These are phyloP conservation scores for Nemopilema nomurai DNA, from an alignment of 30 jellyfish, hydroid and myxozoan genomes.

Conservation along the genomic window DNA sequence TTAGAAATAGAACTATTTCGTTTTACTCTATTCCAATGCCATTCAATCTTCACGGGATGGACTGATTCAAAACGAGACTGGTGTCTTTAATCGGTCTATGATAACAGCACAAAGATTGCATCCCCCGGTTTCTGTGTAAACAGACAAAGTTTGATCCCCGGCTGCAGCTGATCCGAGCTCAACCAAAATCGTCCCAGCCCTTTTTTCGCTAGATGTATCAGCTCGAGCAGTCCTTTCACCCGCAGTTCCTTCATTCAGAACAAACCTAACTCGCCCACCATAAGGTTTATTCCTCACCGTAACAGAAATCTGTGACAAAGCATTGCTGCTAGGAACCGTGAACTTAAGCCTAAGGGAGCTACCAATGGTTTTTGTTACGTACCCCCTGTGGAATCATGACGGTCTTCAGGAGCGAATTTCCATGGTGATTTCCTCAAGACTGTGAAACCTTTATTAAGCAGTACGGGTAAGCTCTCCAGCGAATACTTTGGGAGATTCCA, in stretches of 20 bases:
- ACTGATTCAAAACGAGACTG: too few relatives aligned
- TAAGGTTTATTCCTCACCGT: slow-evolving; percentile 60
- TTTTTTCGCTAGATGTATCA: slow-evolving; percentile 61
- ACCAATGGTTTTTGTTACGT: too few relatives aligned
- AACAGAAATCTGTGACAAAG: slow-evolving; percentile 45
- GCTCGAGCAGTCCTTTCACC: slow-evolving; percentile 6
- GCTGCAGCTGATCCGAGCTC: slow-evolving; percentile 53
- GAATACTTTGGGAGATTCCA: too few relatives aligned
- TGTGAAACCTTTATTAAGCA: too few relatives aligned
- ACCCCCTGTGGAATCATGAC: too few relatives aligned
- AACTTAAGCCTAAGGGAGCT: too few relatives aligned
- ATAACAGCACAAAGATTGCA: slow-evolving; percentile 82
- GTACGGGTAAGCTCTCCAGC: too few relatives aligned
- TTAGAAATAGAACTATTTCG: too few relatives aligned
- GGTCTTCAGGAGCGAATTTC: too few relatives aligned
- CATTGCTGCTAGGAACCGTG: slow-evolving; percentile 6
- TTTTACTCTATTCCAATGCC: too few relatives aligned
- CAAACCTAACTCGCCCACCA: slow-evolving; percentile 64
- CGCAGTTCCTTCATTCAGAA: slow-evolving; percentile 27
- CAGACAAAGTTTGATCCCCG: slow-evolving; percentile 60
- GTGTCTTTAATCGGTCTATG: slow-evolving; percentile 23
- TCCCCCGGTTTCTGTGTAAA: slow-evolving; percentile 80
- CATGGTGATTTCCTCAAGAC: too few relatives aligned
- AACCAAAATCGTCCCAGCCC: slow-evolving; percentile 45
- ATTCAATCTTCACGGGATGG: too few relatives aligned